A percentile compares a stretch with the other conserved stretches of the same genome.
Conservation (phyloP, 2,888 invertebrate genomes). For the Arctia plantaginis region DNA sequence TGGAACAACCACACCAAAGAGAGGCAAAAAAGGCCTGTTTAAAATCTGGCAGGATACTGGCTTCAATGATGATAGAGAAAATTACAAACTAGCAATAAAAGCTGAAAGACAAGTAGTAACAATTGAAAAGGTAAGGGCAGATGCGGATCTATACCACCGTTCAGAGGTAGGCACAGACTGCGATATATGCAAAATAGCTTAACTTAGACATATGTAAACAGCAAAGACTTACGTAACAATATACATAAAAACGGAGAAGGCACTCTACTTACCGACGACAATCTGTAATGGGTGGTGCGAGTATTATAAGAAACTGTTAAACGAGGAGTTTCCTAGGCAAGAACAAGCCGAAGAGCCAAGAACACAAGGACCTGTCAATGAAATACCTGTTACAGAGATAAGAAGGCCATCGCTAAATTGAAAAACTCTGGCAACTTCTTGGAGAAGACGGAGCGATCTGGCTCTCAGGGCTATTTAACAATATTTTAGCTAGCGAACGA, state of each 20-base stretch:
- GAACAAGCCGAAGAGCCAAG: neutral
- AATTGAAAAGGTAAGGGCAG: neutral
- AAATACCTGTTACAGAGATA: neutral
- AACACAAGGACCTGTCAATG: neutral
- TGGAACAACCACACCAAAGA: too few relatives aligned
- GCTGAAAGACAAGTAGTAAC: neutral
- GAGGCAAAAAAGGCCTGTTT: too few relatives aligned
- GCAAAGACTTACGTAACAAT: too few relatives aligned
- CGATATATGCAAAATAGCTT: neutral
- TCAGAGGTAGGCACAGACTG: neutral
- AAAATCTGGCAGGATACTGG: too few relatives aligned
- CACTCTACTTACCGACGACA: neutral
- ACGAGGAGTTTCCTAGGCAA: neutral
- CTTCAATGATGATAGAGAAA: too few relatives aligned
- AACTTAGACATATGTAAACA: neutral
- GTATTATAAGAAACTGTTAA: neutral
- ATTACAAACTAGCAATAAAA: neutral
- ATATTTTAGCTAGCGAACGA: neutral
- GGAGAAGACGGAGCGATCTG: neutral
- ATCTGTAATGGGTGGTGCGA: neutral
- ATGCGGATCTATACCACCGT: neutral
- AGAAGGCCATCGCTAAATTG: neutral
- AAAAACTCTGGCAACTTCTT: neutral
- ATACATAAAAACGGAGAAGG: neutral
- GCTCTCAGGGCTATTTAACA: neutral